These are phyloP conservation scores for Melanotaenia maccullochi DNA, from an alignment of 2,797 vertebrate genomes.

Conservation along the genomic window DNA sequence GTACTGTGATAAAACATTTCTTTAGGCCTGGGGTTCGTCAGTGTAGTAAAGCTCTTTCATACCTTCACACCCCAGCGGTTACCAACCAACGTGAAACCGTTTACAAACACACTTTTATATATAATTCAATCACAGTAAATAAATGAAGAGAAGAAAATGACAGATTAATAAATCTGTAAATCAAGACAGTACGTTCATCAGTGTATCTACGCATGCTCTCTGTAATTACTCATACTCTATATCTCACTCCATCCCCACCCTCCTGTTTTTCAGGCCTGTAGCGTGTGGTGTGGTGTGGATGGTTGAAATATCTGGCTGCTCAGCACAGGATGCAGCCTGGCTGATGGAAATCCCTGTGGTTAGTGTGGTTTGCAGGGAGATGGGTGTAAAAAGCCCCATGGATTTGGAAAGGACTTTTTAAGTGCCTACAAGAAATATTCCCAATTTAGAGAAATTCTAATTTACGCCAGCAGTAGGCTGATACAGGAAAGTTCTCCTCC, in stretches of 20 bases:
- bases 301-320: constrained; percentile 80
- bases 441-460: constrained; percentile 73
- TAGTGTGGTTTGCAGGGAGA: constrained; percentile 74
- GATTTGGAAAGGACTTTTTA: constrained; percentile 79
- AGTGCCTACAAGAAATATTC: constrained; percentile 78
- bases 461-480: constrained; percentile 56
- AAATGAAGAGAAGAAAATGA: neutral
- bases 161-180: constrained; percentile 16
- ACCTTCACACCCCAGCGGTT: constrained; percentile 70
- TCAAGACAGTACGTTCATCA: constrained; percentile 20
- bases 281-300: constrained; percentile 72
- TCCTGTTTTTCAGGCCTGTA: constrained; percentile 68
- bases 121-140: neutral
- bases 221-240: constrained; percentile 41
- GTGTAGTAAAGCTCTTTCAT: constrained; percentile 46
- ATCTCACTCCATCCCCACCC: constrained; percentile 58
- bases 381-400: constrained; percentile 74
- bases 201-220: constrained; percentile 7
- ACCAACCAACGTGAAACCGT: constrained; percentile 52
- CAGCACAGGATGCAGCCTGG: constrained; percentile 76
- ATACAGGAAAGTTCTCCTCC: constrained; percentile 9
- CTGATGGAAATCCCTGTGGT: constrained; percentile 84
- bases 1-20: constrained; percentile 57
- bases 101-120: constrained; percentile 34
- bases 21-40: constrained; percentile 67